These are phyloP conservation scores for Rugalucina vietnamica DNA, from an alignment of 2,888 invertebrate genomes.

Conservation along the genomic window DNA sequence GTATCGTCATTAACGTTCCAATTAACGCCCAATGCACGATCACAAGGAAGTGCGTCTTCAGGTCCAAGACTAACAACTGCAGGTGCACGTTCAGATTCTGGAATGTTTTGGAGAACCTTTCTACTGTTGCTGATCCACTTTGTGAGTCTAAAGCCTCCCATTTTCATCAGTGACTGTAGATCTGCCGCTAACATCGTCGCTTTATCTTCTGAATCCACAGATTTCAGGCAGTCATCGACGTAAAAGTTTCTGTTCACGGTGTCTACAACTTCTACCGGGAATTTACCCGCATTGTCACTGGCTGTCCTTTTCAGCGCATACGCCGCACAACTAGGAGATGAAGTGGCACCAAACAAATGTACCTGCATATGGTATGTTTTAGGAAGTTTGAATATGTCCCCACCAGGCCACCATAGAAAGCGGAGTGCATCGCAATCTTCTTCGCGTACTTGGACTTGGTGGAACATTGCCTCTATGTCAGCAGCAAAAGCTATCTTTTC, in stretches of 20 bases:
- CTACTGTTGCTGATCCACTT: constrained; percentile 43
- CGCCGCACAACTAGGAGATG: constrained; percentile 53
- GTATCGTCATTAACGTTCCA: neutral
- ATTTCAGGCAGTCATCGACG: constrained; percentile 38
- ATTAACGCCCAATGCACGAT: neutral
- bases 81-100: constrained; percentile 29
- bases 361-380: constrained; percentile 48
- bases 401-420: constrained; percentile 56
- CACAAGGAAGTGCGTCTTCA: neutral
- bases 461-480: constrained; percentile 62
- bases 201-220: constrained; percentile 28
- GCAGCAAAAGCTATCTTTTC: constrained; percentile 38
- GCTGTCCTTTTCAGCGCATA: constrained; percentile 49
- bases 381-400: constrained; percentile 28
- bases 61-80: constrained; percentile 12
- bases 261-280: constrained; percentile 26
- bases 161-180: constrained; percentile 30
- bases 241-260: constrained; percentile 42
- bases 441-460: constrained; percentile 50
- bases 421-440: constrained; percentile 41
- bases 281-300: constrained; percentile 19
- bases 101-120: constrained; percentile 33
- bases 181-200: constrained; percentile 23
- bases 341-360: constrained; percentile 56
- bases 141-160: constrained; percentile 42